Base-by-base conservation (phyloP, 2,113 vertebrate genomes). In the Chaetorhynchus papuensis region DNA sequence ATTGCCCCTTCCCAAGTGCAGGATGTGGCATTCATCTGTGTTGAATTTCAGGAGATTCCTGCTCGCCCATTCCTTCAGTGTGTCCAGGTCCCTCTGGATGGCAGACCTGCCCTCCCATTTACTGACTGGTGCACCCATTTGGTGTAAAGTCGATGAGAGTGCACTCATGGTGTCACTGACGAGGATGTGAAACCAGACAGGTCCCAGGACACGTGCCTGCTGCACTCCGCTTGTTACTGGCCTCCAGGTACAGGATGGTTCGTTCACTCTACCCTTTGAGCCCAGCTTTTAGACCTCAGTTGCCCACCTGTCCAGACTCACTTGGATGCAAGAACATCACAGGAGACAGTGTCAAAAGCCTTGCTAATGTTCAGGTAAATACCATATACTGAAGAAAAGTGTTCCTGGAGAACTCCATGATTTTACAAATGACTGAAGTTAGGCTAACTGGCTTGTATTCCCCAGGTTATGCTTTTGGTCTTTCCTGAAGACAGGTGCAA, bases 281-380 rank as follows among this genome's bases (percentile, higher is more conserved):
- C n/a, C 24, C n/a, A 72, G 52, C 16, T 59, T 72, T 79, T n/a
- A 65, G 39, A 27, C 30, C 31, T 7, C 7, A 7, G 7, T 11
- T 79, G 7, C 27, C n/a, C 21, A 41, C 52, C 16, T 0, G 0
- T 65, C 52, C 39, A 53, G 17, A 31, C n/a, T 72, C n/a, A 65
- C 7, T 9, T 59, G 21, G 24, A 53, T 60, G 30, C 24, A 66
- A 53, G 52, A 39, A 41, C 23, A 35, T 61, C 24, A 17, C 39
- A 60, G 50, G 28, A 72, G 10, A n/a, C 7, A 30, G 12, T 27
- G 28, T 31, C 28, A 45, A 64, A 59, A 66, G 7, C n/a, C 81
- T 85, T 59, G 39, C 17, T 53, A 26, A 59, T 59, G 11, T 35
- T 79, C 24, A 65, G 45, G 30, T 31, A 41, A 79, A 59, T 52